Evolutionary conservation across 2,113 vertebrate genomes (phyloP), one percentile per base, ranked within the genome.

Genomic region (Rhadina sibilatrix): DNA sequence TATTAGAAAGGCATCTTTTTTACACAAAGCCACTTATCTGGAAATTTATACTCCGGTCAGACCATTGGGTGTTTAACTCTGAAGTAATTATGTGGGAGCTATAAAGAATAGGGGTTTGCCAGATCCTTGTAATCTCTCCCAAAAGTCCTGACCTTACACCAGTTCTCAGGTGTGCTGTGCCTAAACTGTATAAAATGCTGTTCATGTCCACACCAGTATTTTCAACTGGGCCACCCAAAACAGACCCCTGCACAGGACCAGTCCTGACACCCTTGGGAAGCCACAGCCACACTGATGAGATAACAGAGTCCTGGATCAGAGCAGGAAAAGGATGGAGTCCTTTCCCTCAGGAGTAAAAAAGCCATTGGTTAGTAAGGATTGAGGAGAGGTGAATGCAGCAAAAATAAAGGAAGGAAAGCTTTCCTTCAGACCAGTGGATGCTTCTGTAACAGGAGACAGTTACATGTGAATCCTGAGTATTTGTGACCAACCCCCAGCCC

Each of bases 291-390:
- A 0, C 8, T 30, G 75, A 19, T 60, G 30, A 75, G 27, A 15
- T 8, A 4, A 4, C 0, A 3, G 42, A 75, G 44, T 13, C 27
- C 25, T 28, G 53, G 10, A 5, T 59, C 38, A 76, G n/a, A 31
- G 37, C 3, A 14, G 37, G 42, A 60, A 49, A 25, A 64, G 66
- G 61, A 57, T 25, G 2, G 30, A 64, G 31, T n/a, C 37, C 17
- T 52, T 63, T 70, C 28, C 27, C 30, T 14, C 6, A 3, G 11
- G 3, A 27, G 35, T 35, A 40, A 54, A 78, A 77, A n/a, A 38
- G 7, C 12, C 20, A 6, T 50, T 5, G 2, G 4, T 44, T 28
- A 46, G 9, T n/a, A 12, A 83, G 59, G n/a, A 56, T 5, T 28
- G 9, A n/a, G 33, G 37, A 49, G 31, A 81, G 37, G 16, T 63